These are phyloP conservation scores for Phalacrocorax aristotelis DNA, from an alignment of 2,113 vertebrate genomes.

Conservation along the genomic window DNA sequence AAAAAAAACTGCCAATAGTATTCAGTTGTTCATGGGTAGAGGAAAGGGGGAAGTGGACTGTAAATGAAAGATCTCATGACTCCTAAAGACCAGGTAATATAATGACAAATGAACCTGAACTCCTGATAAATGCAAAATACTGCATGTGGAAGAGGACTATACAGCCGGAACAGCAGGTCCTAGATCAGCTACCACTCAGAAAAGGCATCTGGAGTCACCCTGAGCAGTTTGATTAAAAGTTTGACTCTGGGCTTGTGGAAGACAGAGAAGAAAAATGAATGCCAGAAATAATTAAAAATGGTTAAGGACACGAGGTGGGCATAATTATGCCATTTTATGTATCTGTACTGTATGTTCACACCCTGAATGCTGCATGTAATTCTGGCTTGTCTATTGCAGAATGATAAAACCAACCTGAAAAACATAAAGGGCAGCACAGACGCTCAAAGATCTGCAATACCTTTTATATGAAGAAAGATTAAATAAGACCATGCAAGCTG, in stretches of 20 bases:
- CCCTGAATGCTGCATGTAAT: rapidly evolving
- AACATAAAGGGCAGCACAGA: not conserved
- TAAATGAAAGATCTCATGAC: not conserved
- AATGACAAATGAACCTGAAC: not conserved
- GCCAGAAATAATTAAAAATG: not conserved
- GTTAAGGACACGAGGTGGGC: not conserved
- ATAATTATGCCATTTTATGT: not conserved
- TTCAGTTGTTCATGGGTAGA: not conserved
- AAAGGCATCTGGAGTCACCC: not conserved
- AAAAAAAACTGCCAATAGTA: not conserved
- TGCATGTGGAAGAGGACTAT: not conserved
- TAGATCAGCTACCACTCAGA: not conserved
- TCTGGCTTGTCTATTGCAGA: not conserved
- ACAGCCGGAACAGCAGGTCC: not conserved
- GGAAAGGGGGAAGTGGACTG: not conserved
- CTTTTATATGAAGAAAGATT: not conserved
- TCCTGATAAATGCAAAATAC: not conserved
- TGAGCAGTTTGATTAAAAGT: not conserved
- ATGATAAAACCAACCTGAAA: not conserved
- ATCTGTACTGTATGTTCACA: not conserved
- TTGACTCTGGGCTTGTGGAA: not conserved
- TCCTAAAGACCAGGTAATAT: not conserved
- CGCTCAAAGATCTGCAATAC: not conserved
- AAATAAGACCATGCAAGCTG: not conserved
- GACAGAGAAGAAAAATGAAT: not conserved